A percentile compares a stretch with the other conserved stretches of the same genome.
Conservation (phyloP, 2,113 vertebrate species). For the Grammomys surdaster region DNA sequence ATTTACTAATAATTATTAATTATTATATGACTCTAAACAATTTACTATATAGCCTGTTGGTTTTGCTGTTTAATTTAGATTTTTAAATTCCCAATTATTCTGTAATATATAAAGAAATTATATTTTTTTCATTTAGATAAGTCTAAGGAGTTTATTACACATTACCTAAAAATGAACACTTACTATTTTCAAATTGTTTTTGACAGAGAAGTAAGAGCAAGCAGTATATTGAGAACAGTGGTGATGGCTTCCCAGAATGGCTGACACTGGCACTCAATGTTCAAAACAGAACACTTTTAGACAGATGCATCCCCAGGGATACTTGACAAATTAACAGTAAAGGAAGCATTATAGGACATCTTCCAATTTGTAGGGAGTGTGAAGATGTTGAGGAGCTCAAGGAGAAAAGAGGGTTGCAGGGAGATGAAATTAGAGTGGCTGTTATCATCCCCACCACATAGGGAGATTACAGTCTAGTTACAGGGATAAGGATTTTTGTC, state of each 20-base stretch:
- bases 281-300: slow-evolving; percentile 28
- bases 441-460: slow-evolving; percentile 7
- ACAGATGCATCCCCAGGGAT: slow-evolving; percentile 30
- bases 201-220: slow-evolving; percentile 63
- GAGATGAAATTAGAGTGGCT: slow-evolving; percentile 69
- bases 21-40: neutral
- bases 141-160: slow-evolving; percentile 33
- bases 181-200: slow-evolving; percentile 69
- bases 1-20: too few species aligned
- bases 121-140: slow-evolving; percentile 7
- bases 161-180: slow-evolving; percentile 41
- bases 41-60: neutral
- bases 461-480: slow-evolving; percentile 78
- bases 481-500: slow-evolving; percentile 69
- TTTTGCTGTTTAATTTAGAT: neutral
- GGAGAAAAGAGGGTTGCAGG: slow-evolving; percentile 6
- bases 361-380: slow-evolving; percentile 42
- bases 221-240: neutral
- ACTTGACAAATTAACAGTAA: slow-evolving; percentile 58
- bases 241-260: slow-evolving; percentile 3
- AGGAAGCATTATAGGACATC: slow-evolving; percentile 57
- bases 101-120: neutral
- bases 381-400: neutral
- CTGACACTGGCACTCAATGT: neutral
- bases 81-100: neutral